Evolutionary conservation across 2,888 invertebrate genomes (phyloP).

Genomic region (Sinopyrophorus schimmeli): DNA sequence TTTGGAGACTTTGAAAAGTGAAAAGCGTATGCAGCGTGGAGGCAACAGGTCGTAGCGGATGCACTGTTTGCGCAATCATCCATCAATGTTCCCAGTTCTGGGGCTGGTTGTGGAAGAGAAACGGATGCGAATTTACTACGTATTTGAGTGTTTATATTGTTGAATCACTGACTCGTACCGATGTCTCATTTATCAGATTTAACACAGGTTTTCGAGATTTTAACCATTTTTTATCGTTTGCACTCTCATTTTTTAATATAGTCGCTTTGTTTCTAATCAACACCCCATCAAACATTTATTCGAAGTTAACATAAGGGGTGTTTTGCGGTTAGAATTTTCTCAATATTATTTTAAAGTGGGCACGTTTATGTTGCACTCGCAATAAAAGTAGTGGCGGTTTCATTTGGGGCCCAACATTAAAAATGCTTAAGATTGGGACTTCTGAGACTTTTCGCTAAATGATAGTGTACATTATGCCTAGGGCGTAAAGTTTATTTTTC

Average conservation of each 20-base stretch:
- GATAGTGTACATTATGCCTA: no score
- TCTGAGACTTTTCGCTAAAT: no score
- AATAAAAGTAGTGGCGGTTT: no score
- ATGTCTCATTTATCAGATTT: constrained; percentile 55
- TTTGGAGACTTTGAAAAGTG: no score
- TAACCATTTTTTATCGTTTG: constrained; percentile 16
- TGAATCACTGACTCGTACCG: constrained; percentile 55
- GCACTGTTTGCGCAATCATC: constrained; percentile 49
- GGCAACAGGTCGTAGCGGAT: constrained; percentile 50
- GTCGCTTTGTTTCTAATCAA: constrained; percentile 7
- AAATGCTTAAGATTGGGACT: no score
- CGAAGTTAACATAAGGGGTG: no score
- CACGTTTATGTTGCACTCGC: no score
- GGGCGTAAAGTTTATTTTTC: no score
- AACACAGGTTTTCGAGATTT: constrained; percentile 41
- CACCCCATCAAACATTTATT: no score
- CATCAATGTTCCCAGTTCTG: constrained; percentile 47
- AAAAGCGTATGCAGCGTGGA: constrained; percentile 35
- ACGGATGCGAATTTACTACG: constrained; percentile 54
- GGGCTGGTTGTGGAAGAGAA: constrained; percentile 41
- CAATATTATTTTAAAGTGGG: no score
- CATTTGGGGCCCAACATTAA: no score
- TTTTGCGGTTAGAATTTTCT: no score
- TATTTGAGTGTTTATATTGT: constrained; percentile 56
- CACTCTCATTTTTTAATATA: constrained; percentile 10